Base-by-base conservation (phyloP, 2,797 vertebrate genomes). In the Sebastiscus albofasciatus region DNA sequence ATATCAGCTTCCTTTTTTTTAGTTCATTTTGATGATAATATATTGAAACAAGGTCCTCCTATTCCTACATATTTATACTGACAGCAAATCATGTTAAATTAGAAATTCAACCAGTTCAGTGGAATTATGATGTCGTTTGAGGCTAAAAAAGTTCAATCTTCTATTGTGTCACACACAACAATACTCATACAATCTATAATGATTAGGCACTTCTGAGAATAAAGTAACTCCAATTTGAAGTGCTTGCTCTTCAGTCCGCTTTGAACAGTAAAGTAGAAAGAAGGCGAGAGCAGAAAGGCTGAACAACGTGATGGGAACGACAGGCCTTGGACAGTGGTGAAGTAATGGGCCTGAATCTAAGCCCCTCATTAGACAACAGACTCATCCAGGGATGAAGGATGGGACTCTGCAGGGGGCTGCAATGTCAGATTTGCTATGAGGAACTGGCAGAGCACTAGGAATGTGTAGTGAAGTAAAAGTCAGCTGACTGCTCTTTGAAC, bases 321-420 rank as follows among this genome's bases (percentile, higher is more conserved):
- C 84, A 86, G 86, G 83, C 69, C n/a, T 33, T 83, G 81, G 67
- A 85, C 87, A 86, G 80, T 75, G 80, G 82, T 75, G 83, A 88
- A 90, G 89, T 88, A 87, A 86, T 85, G 83, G 80, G 55, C 81
- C 77, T 75, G 81, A 89, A 81, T 86, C 22, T 83, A 89, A 92
- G 90, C 81, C 75, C 80, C 87, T 94, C 89, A 90, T 94, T 91
- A 93, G 84, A 81, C 77, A 72, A 12, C 55, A 61, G 64, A 78
- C 82, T 88, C 85, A 61, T 85, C 83, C 80, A 82, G 84, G 80
- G 85, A 87, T 86, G 83, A 87, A 84, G 85, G 84, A 88, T 77
- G 71, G 61, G 67, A 75, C 82, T 76, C 90, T 81, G 90, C 81
- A 75, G 89, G 92, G 86, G 88, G 87, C 69, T 61, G 34, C 67